Conservation (phyloP, 2,797 vertebrate genomes). For the Cyclura pinguis region DNA sequence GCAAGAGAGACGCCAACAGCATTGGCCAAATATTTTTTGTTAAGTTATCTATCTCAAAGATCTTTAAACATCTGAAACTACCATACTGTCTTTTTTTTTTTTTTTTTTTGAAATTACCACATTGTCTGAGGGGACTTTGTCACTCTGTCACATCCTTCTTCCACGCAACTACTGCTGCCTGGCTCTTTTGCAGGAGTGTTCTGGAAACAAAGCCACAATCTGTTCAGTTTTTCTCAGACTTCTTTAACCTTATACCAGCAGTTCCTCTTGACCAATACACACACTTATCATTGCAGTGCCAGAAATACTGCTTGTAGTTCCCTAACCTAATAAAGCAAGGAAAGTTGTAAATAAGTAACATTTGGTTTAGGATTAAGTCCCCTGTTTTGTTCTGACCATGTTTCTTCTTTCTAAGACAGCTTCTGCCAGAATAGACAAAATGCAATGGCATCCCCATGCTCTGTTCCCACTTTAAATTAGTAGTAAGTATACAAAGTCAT, state of each 20-base stretch:
- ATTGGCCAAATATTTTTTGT: background rate
- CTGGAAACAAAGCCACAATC: background rate
- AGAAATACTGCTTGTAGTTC: background rate
- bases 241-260: background rate
- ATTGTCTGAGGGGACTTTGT: background rate
- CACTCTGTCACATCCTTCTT: background rate
- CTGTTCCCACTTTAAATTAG: background rate
- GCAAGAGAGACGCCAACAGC: background rate
- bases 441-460: background rate
- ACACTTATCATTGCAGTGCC: background rate
- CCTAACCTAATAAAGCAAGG: conserved; percentile 1
- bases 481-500: background rate
- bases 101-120: background rate
- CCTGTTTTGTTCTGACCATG: background rate
- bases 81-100: too few relatives aligned
- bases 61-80: background rate
- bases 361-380: background rate
- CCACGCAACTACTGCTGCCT: background rate
- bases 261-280: background rate
- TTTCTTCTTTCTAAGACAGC: background rate
- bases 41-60: background rate
- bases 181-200: background rate
- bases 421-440: background rate
- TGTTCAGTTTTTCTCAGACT: background rate
- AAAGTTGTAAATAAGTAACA: background rate